Conservation (phyloP, 2,797 vertebrate genomes). For the Onychomys torridus region DNA sequence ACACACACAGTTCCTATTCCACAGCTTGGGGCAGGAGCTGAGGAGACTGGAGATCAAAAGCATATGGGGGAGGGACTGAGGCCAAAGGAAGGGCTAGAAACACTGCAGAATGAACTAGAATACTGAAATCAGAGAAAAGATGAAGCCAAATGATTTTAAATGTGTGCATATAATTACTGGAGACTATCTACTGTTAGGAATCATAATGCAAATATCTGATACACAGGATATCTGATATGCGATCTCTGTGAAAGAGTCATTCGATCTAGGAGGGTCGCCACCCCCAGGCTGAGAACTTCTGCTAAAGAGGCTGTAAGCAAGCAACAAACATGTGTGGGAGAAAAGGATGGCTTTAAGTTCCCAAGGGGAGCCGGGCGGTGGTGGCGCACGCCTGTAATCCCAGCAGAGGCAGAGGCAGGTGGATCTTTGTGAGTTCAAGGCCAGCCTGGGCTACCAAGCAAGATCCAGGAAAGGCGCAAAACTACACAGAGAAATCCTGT, state of each 20-base stretch:
- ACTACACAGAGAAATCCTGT: too few species aligned
- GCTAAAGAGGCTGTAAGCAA: neutral
- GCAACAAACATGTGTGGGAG: neutral
- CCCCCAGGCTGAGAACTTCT: neutral
- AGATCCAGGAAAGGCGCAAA: too few species aligned
- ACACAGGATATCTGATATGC: neutral
- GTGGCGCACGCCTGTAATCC: too few species aligned
- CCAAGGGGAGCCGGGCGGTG: too few species aligned
- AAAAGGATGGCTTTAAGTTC: neutral
- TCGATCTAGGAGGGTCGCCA: neutral
- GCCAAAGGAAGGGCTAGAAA: neutral
- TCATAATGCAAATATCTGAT: too few species aligned
- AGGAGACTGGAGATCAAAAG: neutral
- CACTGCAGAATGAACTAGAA: neutral
- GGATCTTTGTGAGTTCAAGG: too few species aligned
- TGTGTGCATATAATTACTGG: neutral
- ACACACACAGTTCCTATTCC: neutral
- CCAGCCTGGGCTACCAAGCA: too few species aligned
- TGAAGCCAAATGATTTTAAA: neutral
- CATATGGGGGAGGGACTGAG: neutral
- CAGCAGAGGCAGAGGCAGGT: too few species aligned
- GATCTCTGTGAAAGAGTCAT: neutral
- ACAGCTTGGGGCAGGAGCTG: neutral
- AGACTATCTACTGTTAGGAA: neutral
- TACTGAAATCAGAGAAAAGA: neutral